Conservation (phyloP, 2,113 vertebrate genomes). For the Mobula birostris region DNA sequence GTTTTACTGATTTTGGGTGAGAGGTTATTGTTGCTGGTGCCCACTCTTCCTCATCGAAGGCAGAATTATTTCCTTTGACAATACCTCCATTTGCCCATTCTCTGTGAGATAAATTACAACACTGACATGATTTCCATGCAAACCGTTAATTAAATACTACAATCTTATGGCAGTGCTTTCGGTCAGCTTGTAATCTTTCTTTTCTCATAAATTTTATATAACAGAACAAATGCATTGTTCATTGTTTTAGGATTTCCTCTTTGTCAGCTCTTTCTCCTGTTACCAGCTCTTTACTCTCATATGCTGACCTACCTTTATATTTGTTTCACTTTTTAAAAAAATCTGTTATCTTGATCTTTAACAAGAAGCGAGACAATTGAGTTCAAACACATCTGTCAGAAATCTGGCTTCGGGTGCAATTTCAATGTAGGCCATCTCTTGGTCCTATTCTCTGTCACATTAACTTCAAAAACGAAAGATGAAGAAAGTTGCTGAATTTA, state of each 20-base stretch:
- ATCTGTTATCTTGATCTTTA: background rate
- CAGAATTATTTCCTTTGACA: background rate
- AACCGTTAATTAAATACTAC: background rate
- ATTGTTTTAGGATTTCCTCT: background rate
- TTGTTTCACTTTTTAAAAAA: background rate
- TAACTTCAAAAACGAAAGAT: background rate
- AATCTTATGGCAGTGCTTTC: background rate
- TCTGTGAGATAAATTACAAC: background rate
- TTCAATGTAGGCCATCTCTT: background rate
- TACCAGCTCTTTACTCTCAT: background rate
- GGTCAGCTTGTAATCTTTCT: background rate
- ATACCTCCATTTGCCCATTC: background rate
- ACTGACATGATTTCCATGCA: background rate
- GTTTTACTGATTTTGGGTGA: no score
- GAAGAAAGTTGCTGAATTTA: background rate
- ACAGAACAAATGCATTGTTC: background rate
- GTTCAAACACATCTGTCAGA: background rate
- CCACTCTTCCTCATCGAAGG: background rate
- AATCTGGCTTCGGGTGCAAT: background rate
- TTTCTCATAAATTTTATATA: background rate
- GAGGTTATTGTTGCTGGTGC: background rate
- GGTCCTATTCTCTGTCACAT: background rate
- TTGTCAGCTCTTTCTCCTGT: background rate
- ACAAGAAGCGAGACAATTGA: background rate
- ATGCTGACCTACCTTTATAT: background rate